A percentile compares a stretch with the other conserved stretches of the same genome.
phyloP scores from a whole-genome alignment of 2,888 invertebrate species.

The Atherix ibis region DNA sequence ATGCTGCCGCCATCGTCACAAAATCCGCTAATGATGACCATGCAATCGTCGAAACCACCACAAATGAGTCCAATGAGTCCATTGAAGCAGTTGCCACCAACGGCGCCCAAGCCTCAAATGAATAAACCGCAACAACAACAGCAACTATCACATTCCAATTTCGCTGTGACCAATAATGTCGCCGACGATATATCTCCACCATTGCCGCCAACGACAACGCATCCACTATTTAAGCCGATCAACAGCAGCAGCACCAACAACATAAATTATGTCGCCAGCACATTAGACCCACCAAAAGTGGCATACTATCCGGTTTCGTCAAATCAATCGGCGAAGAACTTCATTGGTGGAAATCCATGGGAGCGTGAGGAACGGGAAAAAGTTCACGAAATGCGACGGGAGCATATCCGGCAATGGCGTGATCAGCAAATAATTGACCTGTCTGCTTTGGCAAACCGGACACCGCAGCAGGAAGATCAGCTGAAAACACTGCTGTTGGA shows the following conservation, averaged over 20 bases:
- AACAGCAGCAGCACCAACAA: constrained; percentile 20
- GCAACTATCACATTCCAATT: neutral
- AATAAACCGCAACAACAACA: constrained; percentile 13
- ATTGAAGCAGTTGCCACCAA: constrained; percentile 38
- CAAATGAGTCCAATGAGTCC: constrained; percentile 23
- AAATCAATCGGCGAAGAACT: constrained; percentile 15
- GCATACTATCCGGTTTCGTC: constrained; percentile 44
- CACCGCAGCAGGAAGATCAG: constrained; percentile 73
- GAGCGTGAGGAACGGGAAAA: constrained; percentile 84
- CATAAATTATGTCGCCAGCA: constrained; percentile 49
- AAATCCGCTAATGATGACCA: neutral
- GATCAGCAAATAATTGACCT: constrained; percentile 78
- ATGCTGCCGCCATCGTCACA: no score
- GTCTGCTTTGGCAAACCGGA: constrained; percentile 48
- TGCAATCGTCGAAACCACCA: constrained; percentile 5
- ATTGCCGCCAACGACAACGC: constrained; percentile 51
- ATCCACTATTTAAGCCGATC: constrained; percentile 43
- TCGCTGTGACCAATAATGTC: no score
- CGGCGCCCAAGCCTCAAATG: constrained; percentile 41
- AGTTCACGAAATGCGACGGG: constrained; percentile 53
- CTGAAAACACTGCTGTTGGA: constrained; percentile 80
- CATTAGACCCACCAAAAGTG: constrained; percentile 57
- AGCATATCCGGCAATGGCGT: constrained; percentile 61
- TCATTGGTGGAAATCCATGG: constrained; percentile 63
- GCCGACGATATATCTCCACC: constrained; percentile 36